Conservation (phyloP, 2,797 vertebrate species). For the Pipistrellus nathusii region DNA sequence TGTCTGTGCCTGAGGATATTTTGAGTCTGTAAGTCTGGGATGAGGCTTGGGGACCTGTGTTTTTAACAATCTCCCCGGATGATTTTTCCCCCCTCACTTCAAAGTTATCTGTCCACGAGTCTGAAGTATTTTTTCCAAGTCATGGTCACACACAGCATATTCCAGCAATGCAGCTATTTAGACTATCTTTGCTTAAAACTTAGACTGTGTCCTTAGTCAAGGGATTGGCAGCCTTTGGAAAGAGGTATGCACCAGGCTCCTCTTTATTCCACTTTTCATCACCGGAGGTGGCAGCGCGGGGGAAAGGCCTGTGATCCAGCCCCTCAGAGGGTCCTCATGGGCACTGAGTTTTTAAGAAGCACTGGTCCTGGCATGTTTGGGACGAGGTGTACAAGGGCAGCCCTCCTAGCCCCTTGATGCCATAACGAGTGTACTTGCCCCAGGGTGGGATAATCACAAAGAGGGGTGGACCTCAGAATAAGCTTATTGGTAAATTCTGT, state of each 20-base stretch:
- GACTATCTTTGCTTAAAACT: slow-evolving; percentile 41
- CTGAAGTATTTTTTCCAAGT: slow-evolving; percentile 24
- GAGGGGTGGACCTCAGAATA: background rate
- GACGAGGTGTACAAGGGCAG: background rate
- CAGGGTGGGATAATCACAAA: background rate
- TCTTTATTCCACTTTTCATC: slow-evolving; percentile 24
- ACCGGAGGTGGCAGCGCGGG: background rate
- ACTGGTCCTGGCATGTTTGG: background rate
- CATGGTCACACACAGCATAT: background rate
- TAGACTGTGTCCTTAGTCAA: background rate
- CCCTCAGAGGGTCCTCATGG: background rate
- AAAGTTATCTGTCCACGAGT: background rate
- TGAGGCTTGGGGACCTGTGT: background rate
- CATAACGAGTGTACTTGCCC: background rate
- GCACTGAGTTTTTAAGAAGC: background rate
- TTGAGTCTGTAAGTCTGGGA: slow-evolving; percentile 40
- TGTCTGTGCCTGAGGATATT: background rate
- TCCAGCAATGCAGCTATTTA: background rate
- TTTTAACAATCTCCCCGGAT: background rate
- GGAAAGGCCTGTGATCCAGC: background rate
- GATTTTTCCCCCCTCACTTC: background rate
- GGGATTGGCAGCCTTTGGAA: slow-evolving; percentile 11
- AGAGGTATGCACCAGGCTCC: background rate
- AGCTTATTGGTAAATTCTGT: background rate
- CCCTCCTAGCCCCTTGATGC: too few species aligned